These are phyloP conservation scores for Lepidotrigona ventralis DNA, from an alignment of 1,140 invertebrate genomes.

Conservation along the genomic window DNA sequence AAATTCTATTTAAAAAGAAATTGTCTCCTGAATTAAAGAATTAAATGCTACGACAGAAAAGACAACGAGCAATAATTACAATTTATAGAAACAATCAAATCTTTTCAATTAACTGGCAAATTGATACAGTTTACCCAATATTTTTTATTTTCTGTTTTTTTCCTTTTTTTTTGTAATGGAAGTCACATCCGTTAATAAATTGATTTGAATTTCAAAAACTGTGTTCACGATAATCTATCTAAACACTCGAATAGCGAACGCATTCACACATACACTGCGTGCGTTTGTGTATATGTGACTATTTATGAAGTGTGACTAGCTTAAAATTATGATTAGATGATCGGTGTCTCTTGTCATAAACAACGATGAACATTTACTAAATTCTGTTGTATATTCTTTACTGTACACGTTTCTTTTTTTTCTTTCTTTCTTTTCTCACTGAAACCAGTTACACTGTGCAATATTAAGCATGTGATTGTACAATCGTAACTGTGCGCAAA, in stretches of 20 bases:
- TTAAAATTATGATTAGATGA: conserved; percentile 55
- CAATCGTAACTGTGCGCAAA: conserved; percentile 36
- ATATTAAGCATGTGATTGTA: conserved; percentile 41
- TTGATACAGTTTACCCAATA: not conserved
- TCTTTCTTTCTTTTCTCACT: not conserved
- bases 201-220: not conserved
- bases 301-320: conserved; percentile 60
- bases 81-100: not conserved
- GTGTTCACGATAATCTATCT: not conserved
- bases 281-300: conserved; percentile 29
- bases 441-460: not conserved
- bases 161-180: not conserved
- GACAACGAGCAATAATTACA: not conserved
- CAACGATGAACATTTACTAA: conserved; percentile 12
- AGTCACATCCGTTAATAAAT: not conserved
- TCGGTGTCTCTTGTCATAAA: conserved; percentile 42
- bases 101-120: not conserved
- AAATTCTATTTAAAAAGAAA: not conserved
- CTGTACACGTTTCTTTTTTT: conserved; percentile 7
- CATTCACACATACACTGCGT: not conserved
- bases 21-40: not conserved
- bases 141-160: not conserved
- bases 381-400: not conserved
- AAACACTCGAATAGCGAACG: conserved; percentile 17
- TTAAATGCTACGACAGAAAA: not conserved